These are phyloP conservation scores for Porites lobata DNA, from an alignment of 92 coral and sea anemone genomes.

Conservation along the genomic window DNA sequence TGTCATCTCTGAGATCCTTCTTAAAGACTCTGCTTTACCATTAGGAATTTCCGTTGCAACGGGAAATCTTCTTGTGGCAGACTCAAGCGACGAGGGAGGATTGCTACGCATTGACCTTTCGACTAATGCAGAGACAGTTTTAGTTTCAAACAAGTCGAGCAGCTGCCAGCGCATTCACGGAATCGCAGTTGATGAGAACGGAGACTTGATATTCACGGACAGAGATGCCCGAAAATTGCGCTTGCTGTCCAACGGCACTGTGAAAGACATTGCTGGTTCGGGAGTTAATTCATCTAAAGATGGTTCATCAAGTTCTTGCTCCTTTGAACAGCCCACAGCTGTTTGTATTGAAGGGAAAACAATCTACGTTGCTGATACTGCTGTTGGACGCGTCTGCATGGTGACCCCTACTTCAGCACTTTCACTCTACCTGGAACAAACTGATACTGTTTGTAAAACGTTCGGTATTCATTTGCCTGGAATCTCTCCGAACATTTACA, in stretches of 20 bases:
- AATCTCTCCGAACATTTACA: too few species aligned
- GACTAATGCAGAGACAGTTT: conserved; percentile 24
- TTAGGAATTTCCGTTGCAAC: conserved; percentile 45
- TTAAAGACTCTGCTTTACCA: conserved; percentile 39
- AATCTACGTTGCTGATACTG: conserved; percentile 61
- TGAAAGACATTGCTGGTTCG: conserved; percentile 59
- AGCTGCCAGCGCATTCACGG: conserved; percentile 53
- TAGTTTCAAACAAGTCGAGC: conserved; percentile 34
- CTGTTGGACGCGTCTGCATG: conserved; percentile 52
- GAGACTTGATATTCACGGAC: conserved; percentile 52
- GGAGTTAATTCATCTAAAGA: conserved; percentile 43
- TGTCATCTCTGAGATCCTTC: conserved; percentile 21
- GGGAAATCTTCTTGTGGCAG: conserved; percentile 35
- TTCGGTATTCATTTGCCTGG: conserved; percentile 57
- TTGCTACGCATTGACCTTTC: conserved; percentile 36
- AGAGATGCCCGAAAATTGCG: conserved; percentile 42
- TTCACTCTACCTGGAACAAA: conserved; percentile 43
- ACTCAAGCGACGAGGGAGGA: conserved; percentile 70
- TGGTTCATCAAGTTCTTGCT: conserved; percentile 38
- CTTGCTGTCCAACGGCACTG: conserved; percentile 2
- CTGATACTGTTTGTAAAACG: conserved; percentile 46
- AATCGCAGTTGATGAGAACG: conserved; percentile 24
- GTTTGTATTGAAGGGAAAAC: conserved; percentile 62
- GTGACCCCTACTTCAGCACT: conserved; percentile 42
- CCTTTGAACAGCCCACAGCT: conserved; percentile 63